Evolutionary conservation across 2,888 invertebrate species (phyloP).

Genomic region (Physocephala rufipes): DNA sequence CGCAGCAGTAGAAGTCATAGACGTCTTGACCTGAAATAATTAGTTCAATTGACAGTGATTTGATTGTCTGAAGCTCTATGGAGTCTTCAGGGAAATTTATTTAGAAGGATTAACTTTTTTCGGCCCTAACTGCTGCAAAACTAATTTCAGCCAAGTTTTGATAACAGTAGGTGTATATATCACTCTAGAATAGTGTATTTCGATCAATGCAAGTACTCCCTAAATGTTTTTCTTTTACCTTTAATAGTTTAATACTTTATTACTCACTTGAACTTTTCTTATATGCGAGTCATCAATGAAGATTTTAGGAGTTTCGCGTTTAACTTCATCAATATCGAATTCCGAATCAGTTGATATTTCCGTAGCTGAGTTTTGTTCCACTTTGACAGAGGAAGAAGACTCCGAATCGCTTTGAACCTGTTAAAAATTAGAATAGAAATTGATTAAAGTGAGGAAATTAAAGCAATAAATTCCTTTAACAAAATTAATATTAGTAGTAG

Average conservation of each 20-base stretch:
- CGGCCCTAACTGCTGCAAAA: too few species aligned
- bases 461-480: too few species aligned
- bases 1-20: slow-evolving; percentile 54
- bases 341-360: slow-evolving; percentile 94
- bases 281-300: slow-evolving; percentile 75
- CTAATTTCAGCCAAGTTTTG: too few species aligned
- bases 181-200: too few species aligned
- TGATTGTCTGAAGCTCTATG: neutral
- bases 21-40: slow-evolving; percentile 59
- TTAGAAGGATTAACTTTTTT: too few species aligned
- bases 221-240: too few species aligned
- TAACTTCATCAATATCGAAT: slow-evolving; percentile 83
- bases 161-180: too few species aligned
- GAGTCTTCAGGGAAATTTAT: too few species aligned
- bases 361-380: slow-evolving; percentile 84
- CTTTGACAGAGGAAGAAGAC: slow-evolving; percentile 75
- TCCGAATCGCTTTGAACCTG: slow-evolving; percentile 75
- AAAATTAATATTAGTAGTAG: slow-evolving; percentile 1
- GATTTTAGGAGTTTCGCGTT: slow-evolving; percentile 76
- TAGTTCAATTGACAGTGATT: slow-evolving; percentile 4
- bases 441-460: neutral
- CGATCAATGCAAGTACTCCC: too few species aligned
- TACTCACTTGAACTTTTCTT: slow-evolving; percentile 72
- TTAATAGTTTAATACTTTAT: neutral
- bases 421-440: slow-evolving; percentile 12